Evolutionary conservation across 92 coral and sea anemone species (phyloP), one percentile per base, ranked within the genome.

Genomic region (Epizoanthus illoricatus): DNA sequence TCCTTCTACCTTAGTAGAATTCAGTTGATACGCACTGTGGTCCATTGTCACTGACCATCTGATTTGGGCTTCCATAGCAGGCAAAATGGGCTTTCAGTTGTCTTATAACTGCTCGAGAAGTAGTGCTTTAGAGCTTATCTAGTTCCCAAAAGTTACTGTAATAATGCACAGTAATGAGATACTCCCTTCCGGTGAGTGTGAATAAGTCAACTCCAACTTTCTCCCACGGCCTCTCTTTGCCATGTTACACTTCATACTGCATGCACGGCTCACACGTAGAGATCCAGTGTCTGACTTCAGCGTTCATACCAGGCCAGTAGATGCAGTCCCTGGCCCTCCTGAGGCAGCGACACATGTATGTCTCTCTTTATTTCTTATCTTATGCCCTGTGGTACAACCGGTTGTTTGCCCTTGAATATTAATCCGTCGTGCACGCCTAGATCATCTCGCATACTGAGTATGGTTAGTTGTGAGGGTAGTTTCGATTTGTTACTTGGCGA

Each of bases 21-120:
- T 43, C 49, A 5, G 8, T 7, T 43, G 52, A 45, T 10, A 45
- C 52, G 10, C 5, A 45, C 52, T 5, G 52, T 45, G 52, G 8
- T 43, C 7, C 10, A 39, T 73, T 73, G 15, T 73, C 62, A 73
- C 62, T 73, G 59, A 73, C n/a, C 57, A 73, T n/a, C 8, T 17
- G 52, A 41, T 11, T 73, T 45, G 79, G 79, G n/a, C 79, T 73
- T 69, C 74, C 74, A 69, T 21, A 69, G 39, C 36, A 5, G 74
- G 74, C 74, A 49, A 69, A 20, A 69, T 69, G 74, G 10, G 74
- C 74, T 7, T 43, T 43, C 8, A 43, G 49, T 43, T 43, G 3
- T 7, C 49, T 43, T 7, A 43, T 43, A 43, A 28, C 45, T 69
- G 43, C 43, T 69, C 5, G 36, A 43, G 49, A 43, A 43, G 49